Evolutionary conservation across 1,140 invertebrate species (phyloP).

Genomic region (Choristoneura fumiferana): DNA sequence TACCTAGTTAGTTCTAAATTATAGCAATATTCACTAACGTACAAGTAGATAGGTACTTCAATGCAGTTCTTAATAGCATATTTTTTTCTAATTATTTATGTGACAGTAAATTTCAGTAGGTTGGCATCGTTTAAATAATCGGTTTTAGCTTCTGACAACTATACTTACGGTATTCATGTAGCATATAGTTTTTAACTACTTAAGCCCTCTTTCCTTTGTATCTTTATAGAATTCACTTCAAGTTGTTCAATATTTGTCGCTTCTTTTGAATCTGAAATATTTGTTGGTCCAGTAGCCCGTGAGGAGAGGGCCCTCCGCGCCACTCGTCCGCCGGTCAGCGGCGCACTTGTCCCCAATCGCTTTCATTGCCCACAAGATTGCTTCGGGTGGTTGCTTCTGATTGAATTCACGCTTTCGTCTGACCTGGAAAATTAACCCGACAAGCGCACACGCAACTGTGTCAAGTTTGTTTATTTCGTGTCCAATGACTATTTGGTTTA

Average conservation of each 20-base stretch:
- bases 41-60: no score
- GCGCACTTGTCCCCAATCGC: slow-evolving; percentile 63
- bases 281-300: slow-evolving; percentile 42
- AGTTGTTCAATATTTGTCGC: slow-evolving; percentile 12
- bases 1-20: no score
- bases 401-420: slow-evolving; percentile 62
- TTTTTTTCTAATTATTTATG: no score
- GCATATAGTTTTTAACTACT: no score
- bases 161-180: no score
- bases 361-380: slow-evolving; percentile 58
- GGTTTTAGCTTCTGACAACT: no score
- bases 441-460: slow-evolving; percentile 61
- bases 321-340: slow-evolving; percentile 47
- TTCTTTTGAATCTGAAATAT: slow-evolving; percentile 31
- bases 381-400: slow-evolving; percentile 67
- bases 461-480: slow-evolving; percentile 32
- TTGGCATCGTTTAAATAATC: no score
- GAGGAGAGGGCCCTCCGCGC: slow-evolving; percentile 44
- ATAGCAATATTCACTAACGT: no score
- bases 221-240: not conserved
- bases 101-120: no score
- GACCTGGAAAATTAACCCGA: slow-evolving; percentile 62
- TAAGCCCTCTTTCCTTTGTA: no score
- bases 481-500: no score
- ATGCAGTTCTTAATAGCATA: no score